Evolutionary conservation across 2,113 vertebrate species (phyloP).

Genomic region (Delphinus delphis): DNA sequence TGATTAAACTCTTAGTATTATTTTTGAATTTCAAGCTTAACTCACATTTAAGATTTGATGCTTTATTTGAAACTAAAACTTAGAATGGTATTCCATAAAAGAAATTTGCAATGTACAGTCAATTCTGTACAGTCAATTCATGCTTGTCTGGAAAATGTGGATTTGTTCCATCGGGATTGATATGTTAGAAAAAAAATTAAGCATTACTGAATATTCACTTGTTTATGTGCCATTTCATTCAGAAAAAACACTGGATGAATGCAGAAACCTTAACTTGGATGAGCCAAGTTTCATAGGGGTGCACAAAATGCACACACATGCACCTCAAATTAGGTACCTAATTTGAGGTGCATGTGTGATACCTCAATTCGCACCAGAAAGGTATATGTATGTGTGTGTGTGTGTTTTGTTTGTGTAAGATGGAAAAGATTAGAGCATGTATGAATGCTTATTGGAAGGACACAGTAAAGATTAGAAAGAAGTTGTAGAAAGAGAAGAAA

Average conservation of each 20-base stretch:
- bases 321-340: background rate
- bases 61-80: constrained; percentile 12
- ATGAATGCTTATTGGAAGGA: background rate
- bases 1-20: background rate
- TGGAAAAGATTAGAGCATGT: background rate
- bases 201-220: background rate
- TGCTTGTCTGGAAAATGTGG: background rate
- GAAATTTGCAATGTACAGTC: background rate
- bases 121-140: background rate
- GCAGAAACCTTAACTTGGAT: background rate
- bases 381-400: background rate
- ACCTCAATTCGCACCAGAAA: background rate
- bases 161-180: background rate
- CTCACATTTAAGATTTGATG: background rate
- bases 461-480: background rate
- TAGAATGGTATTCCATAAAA: background rate
- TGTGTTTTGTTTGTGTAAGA: background rate
- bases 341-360: too few relatives aligned
- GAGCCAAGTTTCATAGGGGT: background rate
- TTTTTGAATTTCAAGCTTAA: constrained; percentile 19
- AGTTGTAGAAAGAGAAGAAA: background rate
- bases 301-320: background rate
- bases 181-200: background rate
- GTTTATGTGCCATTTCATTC: background rate
- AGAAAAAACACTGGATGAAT: background rate